These are phyloP conservation scores for Coilia nasus DNA, from an alignment of 2,797 vertebrate genomes.

Conservation along the genomic window DNA sequence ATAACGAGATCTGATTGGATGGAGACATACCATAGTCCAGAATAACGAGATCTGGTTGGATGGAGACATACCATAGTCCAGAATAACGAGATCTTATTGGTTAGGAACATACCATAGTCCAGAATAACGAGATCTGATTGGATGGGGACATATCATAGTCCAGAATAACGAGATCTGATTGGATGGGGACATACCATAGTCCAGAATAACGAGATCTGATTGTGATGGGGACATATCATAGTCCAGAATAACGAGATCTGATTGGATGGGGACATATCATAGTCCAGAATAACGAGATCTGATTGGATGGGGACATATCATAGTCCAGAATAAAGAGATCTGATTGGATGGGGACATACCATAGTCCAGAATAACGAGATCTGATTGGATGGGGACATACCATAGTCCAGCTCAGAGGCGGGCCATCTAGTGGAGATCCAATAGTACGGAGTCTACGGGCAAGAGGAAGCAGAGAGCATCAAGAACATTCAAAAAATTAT, in stretches of 20 bases:
- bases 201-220: too few relatives aligned
- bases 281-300: slow-evolving; percentile 79
- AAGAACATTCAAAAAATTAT: background rate
- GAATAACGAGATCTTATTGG: background rate
- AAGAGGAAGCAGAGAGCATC: background rate
- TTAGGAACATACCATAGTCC: slow-evolving; percentile 85
- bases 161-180: slow-evolving; percentile 58
- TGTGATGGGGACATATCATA: slow-evolving; percentile 79
- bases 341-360: background rate
- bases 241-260: slow-evolving; percentile 68
- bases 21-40: too few relatives aligned
- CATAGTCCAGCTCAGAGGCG: slow-evolving; percentile 89
- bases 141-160: slow-evolving; percentile 84
- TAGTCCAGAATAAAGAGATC: background rate
- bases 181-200: slow-evolving; percentile 82
- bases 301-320: background rate
- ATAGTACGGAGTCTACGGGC: slow-evolving; percentile 87
- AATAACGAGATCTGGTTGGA: background rate
- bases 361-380: background rate
- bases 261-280: slow-evolving; percentile 75
- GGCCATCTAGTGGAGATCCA: slow-evolving; percentile 91
- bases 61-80: too few relatives aligned
- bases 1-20: background rate
- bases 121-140: slow-evolving; percentile 53
- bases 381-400: slow-evolving; percentile 67